Evolutionary conservation across 2,113 vertebrate species (phyloP).

Genomic region (Bos javanicus): DNA sequence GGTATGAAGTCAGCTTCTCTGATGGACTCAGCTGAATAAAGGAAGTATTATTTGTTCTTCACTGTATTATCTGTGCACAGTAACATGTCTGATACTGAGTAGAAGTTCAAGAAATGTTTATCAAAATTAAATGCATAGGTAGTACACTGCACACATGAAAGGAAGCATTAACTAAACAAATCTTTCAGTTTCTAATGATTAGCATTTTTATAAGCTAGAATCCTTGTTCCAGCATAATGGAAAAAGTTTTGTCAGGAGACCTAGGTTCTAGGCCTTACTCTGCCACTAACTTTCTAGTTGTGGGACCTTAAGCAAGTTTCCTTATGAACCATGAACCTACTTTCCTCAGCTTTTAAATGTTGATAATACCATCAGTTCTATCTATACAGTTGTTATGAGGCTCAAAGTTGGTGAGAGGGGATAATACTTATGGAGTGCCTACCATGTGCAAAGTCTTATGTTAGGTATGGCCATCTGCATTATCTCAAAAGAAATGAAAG

Average conservation of each 20-base stretch:
- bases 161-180: conserved; percentile 48
- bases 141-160: conserved; percentile 17
- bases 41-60: background rate
- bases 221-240: background rate
- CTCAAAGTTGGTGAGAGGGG: background rate
- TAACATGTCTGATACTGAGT: background rate
- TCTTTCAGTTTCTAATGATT: conserved; percentile 42
- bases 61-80: background rate
- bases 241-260: background rate
- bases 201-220: conserved; percentile 51
- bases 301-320: background rate
- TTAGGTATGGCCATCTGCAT: background rate
- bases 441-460: background rate
- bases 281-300: background rate
- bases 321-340: background rate
- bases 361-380: background rate
- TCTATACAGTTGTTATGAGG: background rate
- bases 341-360: conserved; percentile 21
- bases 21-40: background rate
- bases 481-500: background rate
- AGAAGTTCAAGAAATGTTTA: background rate
- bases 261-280: background rate
- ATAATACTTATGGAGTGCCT: background rate
- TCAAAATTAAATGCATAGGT: background rate
- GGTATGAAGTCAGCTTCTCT: background rate